Evolutionary conservation across 2,888 invertebrate genomes (phyloP), one percentile per base, ranked within the genome.

Genomic region (Brachypalpus laphriformis): DNA sequence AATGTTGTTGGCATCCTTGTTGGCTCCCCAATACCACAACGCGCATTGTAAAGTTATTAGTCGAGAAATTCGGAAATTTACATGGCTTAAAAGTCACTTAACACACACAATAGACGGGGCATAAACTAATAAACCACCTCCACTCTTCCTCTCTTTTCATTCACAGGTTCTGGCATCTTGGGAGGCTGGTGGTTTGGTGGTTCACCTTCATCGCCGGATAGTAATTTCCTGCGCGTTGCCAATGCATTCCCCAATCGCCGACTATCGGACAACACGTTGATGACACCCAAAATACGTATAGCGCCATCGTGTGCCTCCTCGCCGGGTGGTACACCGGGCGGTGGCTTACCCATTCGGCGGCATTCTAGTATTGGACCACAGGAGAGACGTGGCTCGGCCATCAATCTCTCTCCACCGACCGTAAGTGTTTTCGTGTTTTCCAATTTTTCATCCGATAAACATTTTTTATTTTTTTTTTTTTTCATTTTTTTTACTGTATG

Each of bases 361-460:
- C 98, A 98, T 92, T 98, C 97, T 74, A 97, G 97, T 92, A 97
- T 97, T 88, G 97, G 97, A 20, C 97, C 97, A 0, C 97, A 97
- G 90, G 97, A 98, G 91, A 94, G 97, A 86, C 95, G 97, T 68
- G 95, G 95, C 74, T 97, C 97, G 11, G 95, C 95, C 82, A 95
- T 96, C 87, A 97, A 97, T 93, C 93, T 97, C 82, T 97, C 97
- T 82, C 97, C 97, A 88, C 97, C 97, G 88, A 96, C 97, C 93
- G 97, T 97, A 95, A 95, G 95, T 94, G 42, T 42, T 51, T 45
- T 86, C 77, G 70, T 74, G 82, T 80, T 9, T 34, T 72, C 80
- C 74, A 72, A 47, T 65, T 34, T 47, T 56, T 31, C 22, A 54
- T 14, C 14, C 31, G 51, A 47, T 47, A 59, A n/a, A n/a, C n/a